Base-by-base conservation (phyloP, 1,140 invertebrate genomes). In the Aphaenogaster ashmeadi region DNA sequence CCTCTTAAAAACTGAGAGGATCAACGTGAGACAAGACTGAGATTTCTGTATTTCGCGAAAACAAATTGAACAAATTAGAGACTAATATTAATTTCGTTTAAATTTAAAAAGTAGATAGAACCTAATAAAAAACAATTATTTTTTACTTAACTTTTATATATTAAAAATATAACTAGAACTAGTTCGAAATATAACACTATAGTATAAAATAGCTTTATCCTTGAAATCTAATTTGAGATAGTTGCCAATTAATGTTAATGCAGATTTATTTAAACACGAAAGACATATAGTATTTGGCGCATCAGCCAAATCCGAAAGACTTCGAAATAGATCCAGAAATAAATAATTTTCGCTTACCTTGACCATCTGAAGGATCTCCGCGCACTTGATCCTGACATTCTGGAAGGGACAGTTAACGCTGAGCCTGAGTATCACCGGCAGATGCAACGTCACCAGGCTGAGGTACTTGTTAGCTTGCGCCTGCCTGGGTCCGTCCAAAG, bases 401-500 rank as follows among this genome's bases (percentile, higher is more conserved):
- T 95, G 93, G 81, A 96, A 97, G 15, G 96, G 96, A 91, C 96
- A 97, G 91, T 96, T 96, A 77, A 96, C 95, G 71, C 96, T 96
- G 72, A 97, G 94, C 87, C 96, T 94, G 33, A 96, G 93, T 85
- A 97, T 96, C 67, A 96, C 96, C 13, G 96, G 96, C 87, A 97
- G 93, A 93, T 96, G 96, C 62, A 96, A 88, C 54, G 95, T 95
- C 56, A 96, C 96, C 87, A 96, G 92, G 72, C 95, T 96, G 67
- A 96, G 91, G 80, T 96, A 96, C 88, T 96, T 95, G 88, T 95
- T 95, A 7, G 95, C 87, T 54, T 94, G 94, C 0, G 93, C 95
- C 33, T 94, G 94, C 11, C 95, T 94, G 7, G 96, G 95, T 15
- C 94, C 95, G 62, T 96, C 95, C 18, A 96, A 84, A 11, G 94